phyloP scores from a whole-genome alignment of 2,888 invertebrate species.

The Archips crataeganus region DNA sequence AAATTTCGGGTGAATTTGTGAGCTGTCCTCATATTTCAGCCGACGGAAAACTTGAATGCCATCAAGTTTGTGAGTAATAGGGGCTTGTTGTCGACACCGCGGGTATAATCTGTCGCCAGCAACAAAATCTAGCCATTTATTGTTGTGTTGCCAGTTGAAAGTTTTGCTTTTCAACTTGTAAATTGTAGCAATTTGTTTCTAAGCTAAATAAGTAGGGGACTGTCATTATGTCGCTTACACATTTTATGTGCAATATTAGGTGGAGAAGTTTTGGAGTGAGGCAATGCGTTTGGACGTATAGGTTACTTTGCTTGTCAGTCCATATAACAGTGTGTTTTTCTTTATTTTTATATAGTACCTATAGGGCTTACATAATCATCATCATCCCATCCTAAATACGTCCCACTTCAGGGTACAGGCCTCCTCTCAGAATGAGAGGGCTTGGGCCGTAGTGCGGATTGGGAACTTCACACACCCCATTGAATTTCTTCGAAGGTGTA shows the following conservation, averaged over 20 bases:
- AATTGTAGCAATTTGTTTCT: slow-evolving; percentile 56
- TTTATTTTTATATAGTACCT: too few relatives aligned
- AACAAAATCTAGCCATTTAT: slow-evolving; percentile 63
- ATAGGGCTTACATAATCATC: too few relatives aligned
- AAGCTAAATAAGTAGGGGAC: slow-evolving; percentile 26
- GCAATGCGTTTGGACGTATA: neutral
- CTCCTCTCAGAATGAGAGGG: too few relatives aligned
- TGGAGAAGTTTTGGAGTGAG: neutral
- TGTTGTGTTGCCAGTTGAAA: slow-evolving; percentile 57
- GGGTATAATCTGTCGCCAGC: slow-evolving; percentile 63
- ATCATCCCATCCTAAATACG: too few relatives aligned
- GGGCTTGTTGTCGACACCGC: slow-evolving; percentile 62
- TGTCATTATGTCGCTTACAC: neutral
- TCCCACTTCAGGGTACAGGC: too few relatives aligned
- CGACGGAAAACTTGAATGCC: slow-evolving; percentile 68
- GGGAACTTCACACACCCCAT: too few relatives aligned
- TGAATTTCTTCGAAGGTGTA: too few relatives aligned
- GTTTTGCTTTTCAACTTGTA: slow-evolving; percentile 52
- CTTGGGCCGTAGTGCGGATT: too few relatives aligned
- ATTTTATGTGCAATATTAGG: slow-evolving; percentile 6
- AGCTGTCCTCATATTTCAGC: slow-evolving; percentile 65
- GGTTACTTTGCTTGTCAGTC: neutral
- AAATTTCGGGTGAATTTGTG: slow-evolving; percentile 48
- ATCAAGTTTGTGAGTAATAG: slow-evolving; percentile 72
- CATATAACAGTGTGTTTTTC: too few relatives aligned